These are phyloP conservation scores for Torymus texanus DNA, from an alignment of 2,888 invertebrate species.

Conservation along the genomic window DNA sequence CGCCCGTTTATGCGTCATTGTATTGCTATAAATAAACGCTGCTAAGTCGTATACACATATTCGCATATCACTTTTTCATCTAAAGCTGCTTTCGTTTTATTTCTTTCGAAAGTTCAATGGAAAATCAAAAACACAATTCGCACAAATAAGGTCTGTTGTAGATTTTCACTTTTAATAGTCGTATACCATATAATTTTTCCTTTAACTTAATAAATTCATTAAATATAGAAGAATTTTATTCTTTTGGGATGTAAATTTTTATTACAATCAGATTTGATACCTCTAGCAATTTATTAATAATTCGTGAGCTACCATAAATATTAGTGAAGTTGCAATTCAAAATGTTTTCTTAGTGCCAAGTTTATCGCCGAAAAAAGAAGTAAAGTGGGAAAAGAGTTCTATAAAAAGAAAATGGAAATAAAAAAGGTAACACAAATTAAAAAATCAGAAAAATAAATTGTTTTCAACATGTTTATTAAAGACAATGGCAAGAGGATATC, in stretches of 20 bases:
- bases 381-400: background rate
- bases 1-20: background rate
- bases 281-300: too few species aligned
- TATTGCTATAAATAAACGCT: background rate
- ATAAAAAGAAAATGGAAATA: constrained; percentile 37
- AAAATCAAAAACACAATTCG: too few species aligned
- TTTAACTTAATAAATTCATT: too few species aligned
- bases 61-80: constrained; percentile 14
- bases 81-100: too few species aligned
- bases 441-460: constrained; percentile 62
- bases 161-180: too few species aligned
- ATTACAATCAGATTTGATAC: too few species aligned
- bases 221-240: too few species aligned
- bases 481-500: constrained; percentile 74
- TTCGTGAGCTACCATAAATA: too few species aligned
- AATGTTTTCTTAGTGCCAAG: background rate
- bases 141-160: too few species aligned
- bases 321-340: background rate
- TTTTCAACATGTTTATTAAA: constrained; percentile 74
- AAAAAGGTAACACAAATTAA: constrained; percentile 53
- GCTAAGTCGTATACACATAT: constrained; percentile 40
- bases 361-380: background rate
- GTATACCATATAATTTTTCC: too few species aligned
- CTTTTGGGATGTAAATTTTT: too few species aligned
- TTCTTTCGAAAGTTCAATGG: constrained; percentile 1